Evolutionary conservation across 2,797 vertebrate genomes (phyloP).

Genomic region (Anas flavirostris): DNA sequence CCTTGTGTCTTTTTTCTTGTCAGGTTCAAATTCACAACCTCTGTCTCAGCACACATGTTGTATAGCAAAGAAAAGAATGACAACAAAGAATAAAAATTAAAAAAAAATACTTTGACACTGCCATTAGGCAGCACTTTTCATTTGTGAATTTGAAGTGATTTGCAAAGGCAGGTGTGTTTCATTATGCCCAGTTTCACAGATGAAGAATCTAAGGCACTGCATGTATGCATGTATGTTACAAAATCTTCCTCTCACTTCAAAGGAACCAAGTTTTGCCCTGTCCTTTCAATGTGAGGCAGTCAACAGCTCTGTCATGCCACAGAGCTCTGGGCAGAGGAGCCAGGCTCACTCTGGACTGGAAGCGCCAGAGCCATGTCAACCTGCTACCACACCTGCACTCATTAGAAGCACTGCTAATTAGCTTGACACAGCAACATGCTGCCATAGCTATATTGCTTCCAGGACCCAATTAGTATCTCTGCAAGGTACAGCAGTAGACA

Average conservation of each 20-base stretch:
- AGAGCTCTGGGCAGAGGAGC: conserved; percentile 15
- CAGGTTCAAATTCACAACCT: not conserved
- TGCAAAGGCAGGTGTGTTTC: not conserved
- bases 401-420: conserved; percentile 60
- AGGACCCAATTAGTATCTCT: conserved; percentile 65
- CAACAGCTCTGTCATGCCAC: not conserved
- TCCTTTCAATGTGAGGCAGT: not conserved
- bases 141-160: conserved; percentile 1
- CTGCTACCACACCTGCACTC: conserved; percentile 37
- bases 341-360: not conserved
- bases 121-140: not conserved
- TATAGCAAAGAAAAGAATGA: not conserved
- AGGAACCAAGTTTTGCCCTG: not conserved
- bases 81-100: conserved; percentile 22
- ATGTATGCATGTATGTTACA: not conserved
- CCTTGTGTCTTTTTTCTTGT: not conserved
- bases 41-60: not conserved
- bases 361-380: conserved; percentile 32
- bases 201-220: not conserved
- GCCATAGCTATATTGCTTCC: conserved; percentile 58
- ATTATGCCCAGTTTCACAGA: conserved; percentile 11
- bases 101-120: not conserved
- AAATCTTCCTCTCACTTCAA: not conserved
- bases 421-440: conserved; percentile 55
- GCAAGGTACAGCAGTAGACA: not conserved